phyloP scores from a whole-genome alignment of 2,888 invertebrate species.

The Mellilla xanthometata region DNA sequence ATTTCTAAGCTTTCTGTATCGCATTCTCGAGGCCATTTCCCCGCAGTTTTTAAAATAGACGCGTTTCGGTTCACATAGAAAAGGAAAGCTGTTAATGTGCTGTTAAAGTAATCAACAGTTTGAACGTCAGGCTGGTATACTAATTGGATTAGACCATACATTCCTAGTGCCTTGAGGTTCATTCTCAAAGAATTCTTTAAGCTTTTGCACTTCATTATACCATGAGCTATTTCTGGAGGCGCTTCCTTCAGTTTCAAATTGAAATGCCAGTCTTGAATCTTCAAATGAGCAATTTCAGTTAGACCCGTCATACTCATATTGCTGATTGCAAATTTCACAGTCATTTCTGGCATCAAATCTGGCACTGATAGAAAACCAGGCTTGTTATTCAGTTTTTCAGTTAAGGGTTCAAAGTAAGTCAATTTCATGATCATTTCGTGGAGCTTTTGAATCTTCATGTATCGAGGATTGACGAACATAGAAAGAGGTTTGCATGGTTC shows the following conservation, averaged over 20 bases:
- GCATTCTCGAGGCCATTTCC: constrained; percentile 59
- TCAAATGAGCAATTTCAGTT: constrained; percentile 47
- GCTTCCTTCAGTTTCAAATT: constrained; percentile 55
- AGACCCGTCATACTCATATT: constrained; percentile 55
- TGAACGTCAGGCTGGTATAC: constrained; percentile 40
- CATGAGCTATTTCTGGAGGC: constrained; percentile 50
- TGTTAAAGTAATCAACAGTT: constrained; percentile 31
- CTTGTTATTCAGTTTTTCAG: constrained; percentile 24
- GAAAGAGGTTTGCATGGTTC: constrained; percentile 40
- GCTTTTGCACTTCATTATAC: constrained; percentile 54
- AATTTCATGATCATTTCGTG: constrained; percentile 61
- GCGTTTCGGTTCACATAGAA: constrained; percentile 65
- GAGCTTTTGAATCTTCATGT: constrained; percentile 66
- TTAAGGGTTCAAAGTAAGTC: constrained; percentile 50
- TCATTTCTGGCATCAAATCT: constrained; percentile 63
- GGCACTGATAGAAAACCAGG: constrained; percentile 58
- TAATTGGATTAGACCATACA: constrained; percentile 66
- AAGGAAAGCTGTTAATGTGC: constrained; percentile 38
- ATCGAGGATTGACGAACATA: constrained; percentile 59
- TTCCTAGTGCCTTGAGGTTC: constrained; percentile 58
- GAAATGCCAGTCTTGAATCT: constrained; percentile 46
- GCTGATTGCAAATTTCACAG: constrained; percentile 63
- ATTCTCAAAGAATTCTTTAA: constrained; percentile 53
- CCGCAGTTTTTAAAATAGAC: constrained; percentile 62
- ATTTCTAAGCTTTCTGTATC: constrained; percentile 43